Conservation (phyloP, 2,797 vertebrate species). For the Sus cebifrons region DNA sequence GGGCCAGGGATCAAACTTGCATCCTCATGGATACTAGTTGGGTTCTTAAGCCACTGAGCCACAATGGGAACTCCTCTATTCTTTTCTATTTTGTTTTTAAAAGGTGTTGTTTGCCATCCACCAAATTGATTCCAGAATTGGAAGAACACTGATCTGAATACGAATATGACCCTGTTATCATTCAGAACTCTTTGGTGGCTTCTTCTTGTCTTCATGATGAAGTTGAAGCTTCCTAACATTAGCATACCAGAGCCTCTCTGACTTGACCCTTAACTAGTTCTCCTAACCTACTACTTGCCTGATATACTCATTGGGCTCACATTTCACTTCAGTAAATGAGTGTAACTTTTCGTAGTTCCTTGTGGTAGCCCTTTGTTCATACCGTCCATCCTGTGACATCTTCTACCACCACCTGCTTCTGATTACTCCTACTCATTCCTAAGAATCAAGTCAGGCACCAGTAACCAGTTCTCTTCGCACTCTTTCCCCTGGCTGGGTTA, state of each 20-base stretch:
- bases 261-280: not conserved
- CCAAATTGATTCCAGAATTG: not conserved
- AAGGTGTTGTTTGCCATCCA: not conserved
- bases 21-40: too few species aligned
- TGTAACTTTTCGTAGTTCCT: not conserved
- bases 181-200: not conserved
- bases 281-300: not conserved
- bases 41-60: too few species aligned
- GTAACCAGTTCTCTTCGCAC: not conserved
- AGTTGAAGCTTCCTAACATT: not conserved
- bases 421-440: not conserved
- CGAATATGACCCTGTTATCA: not conserved
- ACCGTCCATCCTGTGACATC: not conserved
- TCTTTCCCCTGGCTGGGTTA: not conserved
- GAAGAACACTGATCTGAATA: not conserved
- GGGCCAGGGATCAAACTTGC: too few species aligned
- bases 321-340: not conserved
- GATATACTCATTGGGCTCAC: not conserved
- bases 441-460: not conserved
- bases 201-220: not conserved
- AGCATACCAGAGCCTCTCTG: not conserved
- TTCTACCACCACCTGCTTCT: not conserved
- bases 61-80: not conserved
- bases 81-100: not conserved
- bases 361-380: not conserved